These are phyloP conservation scores for Phalera bucephala DNA, from an alignment of 2,888 invertebrate genomes.

Conservation along the genomic window DNA sequence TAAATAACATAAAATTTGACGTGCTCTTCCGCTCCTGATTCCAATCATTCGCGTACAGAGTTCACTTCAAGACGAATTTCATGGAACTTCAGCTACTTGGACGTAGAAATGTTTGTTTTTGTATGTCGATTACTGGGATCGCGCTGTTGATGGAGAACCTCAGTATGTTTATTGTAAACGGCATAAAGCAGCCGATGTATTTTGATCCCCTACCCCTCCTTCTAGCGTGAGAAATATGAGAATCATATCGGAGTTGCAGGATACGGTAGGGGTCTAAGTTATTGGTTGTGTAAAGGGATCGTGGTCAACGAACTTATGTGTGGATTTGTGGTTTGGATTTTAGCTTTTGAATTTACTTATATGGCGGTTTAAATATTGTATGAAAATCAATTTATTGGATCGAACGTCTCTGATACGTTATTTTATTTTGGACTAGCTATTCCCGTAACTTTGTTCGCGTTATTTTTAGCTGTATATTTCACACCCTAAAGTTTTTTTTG, in stretches of 20 bases:
- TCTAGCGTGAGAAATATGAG: conserved; percentile 5
- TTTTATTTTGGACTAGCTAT: too few relatives aligned
- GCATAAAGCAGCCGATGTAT: conserved; percentile 42
- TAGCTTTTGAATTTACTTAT: conserved; percentile 8
- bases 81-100: conserved; percentile 57
- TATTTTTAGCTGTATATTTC: too few relatives aligned
- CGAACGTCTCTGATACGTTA: too few relatives aligned
- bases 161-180: conserved; percentile 65
- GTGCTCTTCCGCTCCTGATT: conserved; percentile 25
- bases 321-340: conserved; percentile 18
- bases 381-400: too few relatives aligned
- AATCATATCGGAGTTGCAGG: conserved; percentile 6
- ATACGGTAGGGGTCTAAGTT: conserved; percentile 19
- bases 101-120: conserved; percentile 69
- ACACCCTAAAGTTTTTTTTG: too few relatives aligned
- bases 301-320: conserved; percentile 34
- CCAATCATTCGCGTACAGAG: conserved; percentile 25
- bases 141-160: conserved; percentile 64
- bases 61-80: conserved; percentile 55
- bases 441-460: too few relatives aligned
- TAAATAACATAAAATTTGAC: conserved; percentile 24
- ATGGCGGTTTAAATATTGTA: conserved; percentile 5
- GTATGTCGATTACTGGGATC: conserved; percentile 65
- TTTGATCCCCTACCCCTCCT: conserved; percentile 28
- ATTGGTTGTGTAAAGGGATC: conserved; percentile 21